phyloP scores from a whole-genome alignment of 2,797 vertebrate genomes.

The Lithobates sylvaticus region DNA sequence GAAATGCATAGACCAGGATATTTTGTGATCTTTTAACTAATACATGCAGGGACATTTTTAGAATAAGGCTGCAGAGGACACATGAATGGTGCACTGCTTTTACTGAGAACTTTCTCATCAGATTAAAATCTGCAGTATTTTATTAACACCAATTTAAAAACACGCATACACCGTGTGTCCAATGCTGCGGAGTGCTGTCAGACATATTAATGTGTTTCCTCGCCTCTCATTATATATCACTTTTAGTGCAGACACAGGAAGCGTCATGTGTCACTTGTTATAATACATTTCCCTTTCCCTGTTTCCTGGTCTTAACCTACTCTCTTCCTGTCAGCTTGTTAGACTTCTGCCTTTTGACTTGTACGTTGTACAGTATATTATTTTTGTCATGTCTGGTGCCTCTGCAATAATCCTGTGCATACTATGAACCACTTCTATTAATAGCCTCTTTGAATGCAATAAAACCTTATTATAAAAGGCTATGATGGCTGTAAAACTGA shows the following conservation, averaged over 20 bases:
- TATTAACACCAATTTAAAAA: not conserved
- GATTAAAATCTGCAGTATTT: not conserved
- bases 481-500: too few relatives aligned
- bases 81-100: not conserved
- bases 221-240: slow-evolving; percentile 26
- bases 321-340: slow-evolving; percentile 35
- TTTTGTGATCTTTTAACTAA: too few relatives aligned
- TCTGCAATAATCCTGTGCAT: not conserved
- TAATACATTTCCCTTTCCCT: slow-evolving; percentile 52
- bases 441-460: slow-evolving; percentile 21
- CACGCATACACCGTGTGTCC: slow-evolving; percentile 4
- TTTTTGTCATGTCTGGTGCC: not conserved
- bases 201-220: slow-evolving; percentile 36
- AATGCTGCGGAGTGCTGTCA: not conserved
- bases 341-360: slow-evolving; percentile 33
- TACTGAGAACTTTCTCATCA: not conserved
- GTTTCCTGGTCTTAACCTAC: slow-evolving; percentile 45
- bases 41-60: too few relatives aligned
- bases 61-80: too few relatives aligned
- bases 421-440: not conserved
- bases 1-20: too few relatives aligned
- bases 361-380: slow-evolving; percentile 15
- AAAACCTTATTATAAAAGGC: not conserved
- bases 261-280: slow-evolving; percentile 36
- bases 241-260: slow-evolving; percentile 47